phyloP scores from a whole-genome alignment of 2,113 vertebrate genomes.

The Phaethornis superciliosus region DNA sequence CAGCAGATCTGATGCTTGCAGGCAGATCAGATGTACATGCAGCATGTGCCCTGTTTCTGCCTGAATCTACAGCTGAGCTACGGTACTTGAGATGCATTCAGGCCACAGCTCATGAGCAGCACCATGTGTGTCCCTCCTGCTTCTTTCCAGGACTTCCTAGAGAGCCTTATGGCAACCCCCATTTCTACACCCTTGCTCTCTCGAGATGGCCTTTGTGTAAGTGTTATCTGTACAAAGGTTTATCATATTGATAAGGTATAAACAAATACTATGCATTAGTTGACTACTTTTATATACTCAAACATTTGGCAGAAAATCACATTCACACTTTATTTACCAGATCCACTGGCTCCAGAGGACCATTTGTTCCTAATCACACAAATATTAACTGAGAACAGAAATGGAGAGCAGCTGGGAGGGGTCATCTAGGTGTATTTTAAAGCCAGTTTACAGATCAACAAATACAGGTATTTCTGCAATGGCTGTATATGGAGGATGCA shows the following conservation, averaged over 20 bases:
- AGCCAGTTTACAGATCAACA: not conserved
- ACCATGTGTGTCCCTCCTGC: accelerated
- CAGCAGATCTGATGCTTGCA: not conserved
- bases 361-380: not conserved
- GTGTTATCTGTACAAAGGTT: not conserved
- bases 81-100: not conserved
- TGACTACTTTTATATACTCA: not conserved
- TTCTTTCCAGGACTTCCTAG: not conserved
- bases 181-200: accelerated
- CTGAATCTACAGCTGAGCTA: not conserved
- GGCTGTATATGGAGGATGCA: not conserved
- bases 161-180: not conserved
- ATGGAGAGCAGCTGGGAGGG: not conserved
- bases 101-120: not conserved
- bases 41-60: not conserved
- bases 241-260: not conserved
- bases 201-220: too few relatives aligned
- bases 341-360: not conserved
- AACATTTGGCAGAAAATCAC: not conserved
- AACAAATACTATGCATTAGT: not conserved
- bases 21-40: not conserved
- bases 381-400: not conserved
- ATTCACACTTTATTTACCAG: not conserved
- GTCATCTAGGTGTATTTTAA: not conserved
- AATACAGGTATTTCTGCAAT: not conserved